Conservation (phyloP, 1,140 invertebrate species). For the Drosophila gunungcola region DNA sequence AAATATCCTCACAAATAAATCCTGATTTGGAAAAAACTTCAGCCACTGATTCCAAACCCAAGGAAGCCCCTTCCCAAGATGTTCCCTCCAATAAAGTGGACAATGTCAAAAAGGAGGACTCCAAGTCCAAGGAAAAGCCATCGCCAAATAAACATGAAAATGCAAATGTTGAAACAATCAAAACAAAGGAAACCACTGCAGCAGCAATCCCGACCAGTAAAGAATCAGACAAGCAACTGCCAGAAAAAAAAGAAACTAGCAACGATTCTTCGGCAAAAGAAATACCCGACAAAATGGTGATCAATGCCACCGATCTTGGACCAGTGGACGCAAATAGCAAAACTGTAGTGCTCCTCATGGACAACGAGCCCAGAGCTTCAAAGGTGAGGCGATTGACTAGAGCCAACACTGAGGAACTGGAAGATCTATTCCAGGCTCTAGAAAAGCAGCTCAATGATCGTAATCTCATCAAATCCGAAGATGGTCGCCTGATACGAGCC, state of each 20-base stretch:
- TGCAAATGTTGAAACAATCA: slow-evolving; percentile 2
- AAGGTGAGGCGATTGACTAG: slow-evolving; percentile 72
- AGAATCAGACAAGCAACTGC: slow-evolving; percentile 11
- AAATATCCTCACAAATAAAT: background rate
- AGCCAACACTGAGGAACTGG: slow-evolving; percentile 78
- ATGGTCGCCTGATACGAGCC: slow-evolving; percentile 55
- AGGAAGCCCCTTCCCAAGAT: background rate
- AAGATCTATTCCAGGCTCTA: slow-evolving; percentile 74
- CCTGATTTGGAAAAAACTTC: background rate
- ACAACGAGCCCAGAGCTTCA: slow-evolving; percentile 74
- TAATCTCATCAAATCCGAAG: slow-evolving; percentile 74
- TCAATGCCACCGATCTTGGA: slow-evolving; percentile 46
- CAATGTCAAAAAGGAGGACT: background rate
- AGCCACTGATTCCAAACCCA: background rate
- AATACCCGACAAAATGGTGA: slow-evolving; percentile 19
- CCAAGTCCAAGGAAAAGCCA: background rate
- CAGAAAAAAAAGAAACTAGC: slow-evolving; percentile 9
- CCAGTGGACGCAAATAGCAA: slow-evolving; percentile 67
- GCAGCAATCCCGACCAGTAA: background rate
- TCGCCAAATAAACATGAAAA: background rate
- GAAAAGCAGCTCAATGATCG: slow-evolving; percentile 75
- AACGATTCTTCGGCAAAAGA: slow-evolving; percentile 8
- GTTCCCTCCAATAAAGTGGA: background rate
- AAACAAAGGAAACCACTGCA: slow-evolving; percentile 5
- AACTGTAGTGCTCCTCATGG: slow-evolving; percentile 74